phyloP scores from a whole-genome alignment of 2,888 invertebrate genomes.

The Sarcophaga carnaria region DNA sequence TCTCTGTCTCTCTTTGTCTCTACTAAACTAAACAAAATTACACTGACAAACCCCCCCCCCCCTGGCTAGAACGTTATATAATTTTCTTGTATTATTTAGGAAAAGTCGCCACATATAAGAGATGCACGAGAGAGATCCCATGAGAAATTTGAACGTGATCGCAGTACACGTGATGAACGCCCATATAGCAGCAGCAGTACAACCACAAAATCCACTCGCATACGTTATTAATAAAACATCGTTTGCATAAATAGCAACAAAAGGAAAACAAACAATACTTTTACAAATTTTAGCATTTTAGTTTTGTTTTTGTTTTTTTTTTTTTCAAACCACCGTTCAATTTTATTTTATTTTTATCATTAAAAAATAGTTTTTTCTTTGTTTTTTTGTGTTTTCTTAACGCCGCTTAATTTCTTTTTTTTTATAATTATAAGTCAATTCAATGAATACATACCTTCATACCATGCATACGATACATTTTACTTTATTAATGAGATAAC shows the following conservation, averaged over 20 bases:
- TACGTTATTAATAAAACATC: constrained; percentile 75
- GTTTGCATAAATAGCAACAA: constrained; percentile 65
- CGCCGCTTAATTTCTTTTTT: constrained; percentile 24
- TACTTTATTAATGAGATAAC: too few relatives aligned
- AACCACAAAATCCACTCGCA: constrained; percentile 79
- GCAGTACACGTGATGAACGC: constrained; percentile 83
- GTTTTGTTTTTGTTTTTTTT: constrained; percentile 8
- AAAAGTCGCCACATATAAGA: constrained; percentile 89
- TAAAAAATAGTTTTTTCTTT: constrained; percentile 2
- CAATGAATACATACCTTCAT: not conserved
- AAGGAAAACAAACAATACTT: constrained; percentile 1
- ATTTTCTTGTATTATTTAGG: constrained; percentile 82
- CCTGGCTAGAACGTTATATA: constrained; percentile 65
- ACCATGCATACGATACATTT: too few relatives aligned
- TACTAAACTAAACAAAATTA: constrained; percentile 55
- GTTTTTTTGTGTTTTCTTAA: constrained; percentile 3
- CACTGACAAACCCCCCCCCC: constrained; percentile 50
- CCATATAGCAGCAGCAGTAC: constrained; percentile 84
- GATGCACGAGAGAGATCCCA: constrained; percentile 88
- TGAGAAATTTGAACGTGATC: constrained; percentile 86
- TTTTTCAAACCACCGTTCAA: constrained; percentile 25
- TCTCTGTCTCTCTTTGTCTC: constrained; percentile 5
- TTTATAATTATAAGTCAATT: constrained; percentile 55
- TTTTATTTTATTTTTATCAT: constrained; percentile 45
- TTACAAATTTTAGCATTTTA: constrained; percentile 44